Conservation (phyloP, 2,888 invertebrate species). For the Muschampia plurimacula region DNA sequence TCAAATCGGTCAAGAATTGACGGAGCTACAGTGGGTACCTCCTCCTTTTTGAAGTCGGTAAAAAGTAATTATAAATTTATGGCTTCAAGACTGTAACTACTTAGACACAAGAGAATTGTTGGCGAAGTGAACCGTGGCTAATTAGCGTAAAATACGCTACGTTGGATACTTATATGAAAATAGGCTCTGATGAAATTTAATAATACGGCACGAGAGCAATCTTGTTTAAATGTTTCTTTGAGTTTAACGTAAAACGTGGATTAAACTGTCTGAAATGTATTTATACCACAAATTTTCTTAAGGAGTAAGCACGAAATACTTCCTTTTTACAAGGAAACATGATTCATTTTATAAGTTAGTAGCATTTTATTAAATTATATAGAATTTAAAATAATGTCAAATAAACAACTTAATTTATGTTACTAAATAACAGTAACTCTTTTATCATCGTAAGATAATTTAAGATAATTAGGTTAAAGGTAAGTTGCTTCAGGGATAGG, state of each 20-base stretch:
- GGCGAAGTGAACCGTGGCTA: constrained; percentile 45
- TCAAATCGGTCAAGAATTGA: too few relatives aligned
- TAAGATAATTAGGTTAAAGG: too few relatives aligned
- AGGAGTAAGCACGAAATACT: neutral
- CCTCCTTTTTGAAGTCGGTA: too few relatives aligned
- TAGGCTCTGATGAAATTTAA: constrained; percentile 50
- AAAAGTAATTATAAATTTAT: constrained; percentile 41
- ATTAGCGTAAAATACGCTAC: constrained; percentile 64
- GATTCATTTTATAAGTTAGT: neutral
- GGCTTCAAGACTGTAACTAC: constrained; percentile 32
- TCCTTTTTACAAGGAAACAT: neutral
- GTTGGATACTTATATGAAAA: constrained; percentile 56
- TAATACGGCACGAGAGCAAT: constrained; percentile 43
- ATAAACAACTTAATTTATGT: too few relatives aligned
- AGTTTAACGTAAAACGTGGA: constrained; percentile 28
- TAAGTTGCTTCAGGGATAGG: too few relatives aligned
- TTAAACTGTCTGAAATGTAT: constrained; percentile 21
- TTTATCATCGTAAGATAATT: too few relatives aligned
- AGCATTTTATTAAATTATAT: too few relatives aligned
- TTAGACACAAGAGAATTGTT: constrained; percentile 31
- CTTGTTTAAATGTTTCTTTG: constrained; percentile 38
- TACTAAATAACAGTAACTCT: too few relatives aligned
- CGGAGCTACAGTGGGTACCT: too few relatives aligned
- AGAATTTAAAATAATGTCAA: too few relatives aligned
- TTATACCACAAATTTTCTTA: constrained; percentile 14